These are phyloP conservation scores for Amphiprion ocellaris DNA, from an alignment of 2,113 vertebrate species.

Conservation along the genomic window DNA sequence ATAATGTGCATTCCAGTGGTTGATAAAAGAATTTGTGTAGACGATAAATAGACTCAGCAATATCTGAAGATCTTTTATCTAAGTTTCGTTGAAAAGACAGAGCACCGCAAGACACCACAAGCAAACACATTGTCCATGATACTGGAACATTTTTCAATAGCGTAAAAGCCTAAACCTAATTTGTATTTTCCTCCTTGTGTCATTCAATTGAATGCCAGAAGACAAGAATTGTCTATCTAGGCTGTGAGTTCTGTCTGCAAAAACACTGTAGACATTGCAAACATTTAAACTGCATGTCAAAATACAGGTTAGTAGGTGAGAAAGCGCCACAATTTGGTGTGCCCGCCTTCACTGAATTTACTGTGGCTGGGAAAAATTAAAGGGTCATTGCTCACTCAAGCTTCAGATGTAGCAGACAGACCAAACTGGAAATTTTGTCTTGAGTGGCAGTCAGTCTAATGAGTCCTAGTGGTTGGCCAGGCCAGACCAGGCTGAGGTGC, in stretches of 20 bases:
- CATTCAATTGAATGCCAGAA: not conserved
- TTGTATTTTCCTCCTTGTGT: too few species aligned
- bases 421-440: slow-evolving; percentile 1
- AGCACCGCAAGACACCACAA: too few species aligned
- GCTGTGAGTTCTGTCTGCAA: too few species aligned
- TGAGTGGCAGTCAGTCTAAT: slow-evolving; percentile 45
- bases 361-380: not conserved
- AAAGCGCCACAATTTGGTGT: not conserved
- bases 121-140: too few species aligned
- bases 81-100: too few species aligned
- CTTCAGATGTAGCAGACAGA: not conserved
- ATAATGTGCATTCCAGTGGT: not conserved
- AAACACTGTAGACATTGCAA: too few species aligned
- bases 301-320: not conserved
- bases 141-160: too few species aligned
- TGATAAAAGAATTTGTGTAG: not conserved
- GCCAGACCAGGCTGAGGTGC: slow-evolving; percentile 18
- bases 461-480: slow-evolving; percentile 32
- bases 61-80: not conserved
- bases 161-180: too few species aligned
- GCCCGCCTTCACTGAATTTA: too few species aligned
- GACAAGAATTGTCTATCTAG: not conserved
- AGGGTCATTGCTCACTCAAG: not conserved
- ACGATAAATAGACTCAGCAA: not conserved
- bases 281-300: not conserved